Evolutionary conservation across 2,113 vertebrate genomes (phyloP).

Genomic region (Ursus arctos): DNA sequence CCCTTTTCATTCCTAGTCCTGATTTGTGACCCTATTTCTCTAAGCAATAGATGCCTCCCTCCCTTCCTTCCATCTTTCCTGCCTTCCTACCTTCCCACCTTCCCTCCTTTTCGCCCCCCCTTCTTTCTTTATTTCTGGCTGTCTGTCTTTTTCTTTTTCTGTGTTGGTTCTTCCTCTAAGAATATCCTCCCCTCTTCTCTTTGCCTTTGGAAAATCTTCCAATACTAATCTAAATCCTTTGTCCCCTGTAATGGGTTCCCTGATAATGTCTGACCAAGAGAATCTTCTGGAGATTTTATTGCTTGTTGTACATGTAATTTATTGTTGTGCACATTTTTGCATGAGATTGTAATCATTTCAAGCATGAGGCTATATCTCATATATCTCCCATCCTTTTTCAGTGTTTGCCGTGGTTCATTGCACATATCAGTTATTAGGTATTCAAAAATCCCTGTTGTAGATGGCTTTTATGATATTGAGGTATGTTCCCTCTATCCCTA

Average conservation of each 20-base stretch:
- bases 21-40: background rate
- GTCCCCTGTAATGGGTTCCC: background rate
- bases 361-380: background rate
- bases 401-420: background rate
- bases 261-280: background rate
- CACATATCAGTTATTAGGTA: background rate
- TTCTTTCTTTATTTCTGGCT: rapidly evolving
- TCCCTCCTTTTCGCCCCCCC: rapidly evolving
- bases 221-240: background rate
- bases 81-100: background rate
- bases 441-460: background rate
- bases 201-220: background rate
- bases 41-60: background rate
- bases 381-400: background rate
- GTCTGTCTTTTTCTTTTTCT: background rate
- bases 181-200: background rate
- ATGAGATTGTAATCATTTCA: background rate
- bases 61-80: too few relatives aligned
- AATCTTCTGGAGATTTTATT: background rate
- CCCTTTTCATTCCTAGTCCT: background rate
- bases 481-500: too few relatives aligned
- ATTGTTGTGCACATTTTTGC: background rate
- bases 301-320: background rate
- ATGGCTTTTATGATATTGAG: too few relatives aligned
- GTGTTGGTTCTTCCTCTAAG: background rate